phyloP scores from a whole-genome alignment of 30 jellyfish, hydroid and myxozoan species.

The Aurelia aurita complex sp. Pacific region DNA sequence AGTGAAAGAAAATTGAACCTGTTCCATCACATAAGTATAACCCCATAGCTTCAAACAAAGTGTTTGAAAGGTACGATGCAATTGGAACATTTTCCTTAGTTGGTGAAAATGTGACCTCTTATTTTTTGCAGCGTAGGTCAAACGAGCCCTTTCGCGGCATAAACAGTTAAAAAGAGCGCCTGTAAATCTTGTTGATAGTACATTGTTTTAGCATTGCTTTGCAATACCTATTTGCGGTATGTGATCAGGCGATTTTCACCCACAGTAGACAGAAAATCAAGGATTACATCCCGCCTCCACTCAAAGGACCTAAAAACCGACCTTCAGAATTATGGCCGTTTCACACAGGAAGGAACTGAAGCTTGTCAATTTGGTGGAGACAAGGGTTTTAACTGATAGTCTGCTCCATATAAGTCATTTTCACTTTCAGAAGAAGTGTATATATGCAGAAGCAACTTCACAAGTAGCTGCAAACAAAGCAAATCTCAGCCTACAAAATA shows the following conservation, averaged over 20 bases:
- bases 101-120: no score
- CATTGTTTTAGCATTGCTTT: not conserved
- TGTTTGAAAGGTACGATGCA: no score
- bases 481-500: no score
- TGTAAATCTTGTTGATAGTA: conserved; percentile 12
- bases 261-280: conserved; percentile 40
- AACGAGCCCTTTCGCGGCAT: no score
- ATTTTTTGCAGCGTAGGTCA: no score
- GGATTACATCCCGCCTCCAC: conserved; percentile 80
- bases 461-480: not conserved
- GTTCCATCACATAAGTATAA: no score
- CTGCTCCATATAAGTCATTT: conserved; percentile 37
- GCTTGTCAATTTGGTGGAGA: conserved; percentile 74
- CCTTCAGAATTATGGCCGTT: conserved; percentile 43
- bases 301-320: conserved; percentile 50
- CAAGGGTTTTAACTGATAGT: conserved; percentile 62
- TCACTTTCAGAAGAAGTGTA: not conserved
- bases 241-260: conserved; percentile 64
- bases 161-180: no score
- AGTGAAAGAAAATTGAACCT: no score
- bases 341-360: conserved; percentile 70
- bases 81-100: no score
- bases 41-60: no score
- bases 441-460: not conserved
- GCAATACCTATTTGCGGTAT: conserved; percentile 52